Base-by-base conservation (phyloP, 92 coral and sea anemone species). In the Palythoa grandis region DNA sequence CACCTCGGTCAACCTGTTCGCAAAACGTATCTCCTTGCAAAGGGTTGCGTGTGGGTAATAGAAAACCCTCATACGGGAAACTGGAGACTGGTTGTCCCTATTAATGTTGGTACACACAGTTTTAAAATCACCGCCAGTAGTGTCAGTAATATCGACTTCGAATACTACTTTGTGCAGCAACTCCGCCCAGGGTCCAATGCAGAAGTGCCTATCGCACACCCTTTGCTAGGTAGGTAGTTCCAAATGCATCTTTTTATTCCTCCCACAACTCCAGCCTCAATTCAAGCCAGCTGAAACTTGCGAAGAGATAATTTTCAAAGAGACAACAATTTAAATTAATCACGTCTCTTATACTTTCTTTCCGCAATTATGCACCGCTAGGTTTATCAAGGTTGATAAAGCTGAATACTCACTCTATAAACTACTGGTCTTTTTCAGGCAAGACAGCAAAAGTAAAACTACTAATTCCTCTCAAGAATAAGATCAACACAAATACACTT, bases 91-190 rank as follows among this genome's bases (percentile, higher is more conserved):
- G 56, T 76, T 7, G 85, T 93, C 39, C 95, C 95, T 25, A 70
- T 69, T 19, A 37, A 50, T 5, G 87, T 82, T 11, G 95, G 95
- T 7, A 88, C 92, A 11, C 95, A 93, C 70, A 91, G 93, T 63
- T 91, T 90, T 66, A 93, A 93, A 82, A 93, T 93, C 83, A 91
- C 88, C 77, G 88, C 92, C 23, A 91, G 89, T 75, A 85, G 88
- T 58, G 79, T 70, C 23, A 71, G 79, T 56, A 93, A 93, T 76
- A 86, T 91, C 87, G 86, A 86, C 63, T 93, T 93, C 63, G 96
- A 93, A 37, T 78, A 61, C 79, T 68, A 83, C 76, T 93, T 93
- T 70, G 69, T 91, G 0, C 78, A 72, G 35, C 50, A 69, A 67
- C 90, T 86, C 20, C 53, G 90, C 7, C 35, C 35, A 29, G 57